Conservation (phyloP, 2,113 vertebrate species). For the Epinephelus cyanopodus region DNA sequence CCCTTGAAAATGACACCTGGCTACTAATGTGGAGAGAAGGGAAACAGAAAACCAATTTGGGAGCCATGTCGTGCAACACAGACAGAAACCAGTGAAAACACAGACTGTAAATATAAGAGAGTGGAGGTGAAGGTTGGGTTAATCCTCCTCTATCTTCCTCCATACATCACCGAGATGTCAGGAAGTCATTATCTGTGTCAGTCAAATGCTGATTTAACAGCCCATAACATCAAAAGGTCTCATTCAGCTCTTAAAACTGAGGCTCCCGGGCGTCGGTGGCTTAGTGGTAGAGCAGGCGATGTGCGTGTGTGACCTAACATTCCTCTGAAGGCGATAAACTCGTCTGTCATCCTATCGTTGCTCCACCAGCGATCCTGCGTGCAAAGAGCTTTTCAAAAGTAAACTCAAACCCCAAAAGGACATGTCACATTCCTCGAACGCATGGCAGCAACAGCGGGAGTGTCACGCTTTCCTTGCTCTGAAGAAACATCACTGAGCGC, state of each 20-base stretch:
- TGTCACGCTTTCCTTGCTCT: too few species aligned
- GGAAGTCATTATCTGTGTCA: slow-evolving; percentile 12
- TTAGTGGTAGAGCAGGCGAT: too few species aligned
- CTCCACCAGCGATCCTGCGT: not conserved
- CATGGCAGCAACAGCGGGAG: not conserved
- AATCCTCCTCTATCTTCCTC: not conserved
- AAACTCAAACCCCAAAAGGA: slow-evolving; percentile 2
- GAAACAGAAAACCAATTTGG: too few species aligned
- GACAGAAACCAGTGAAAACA: too few species aligned
- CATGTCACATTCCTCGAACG: slow-evolving; percentile 37
- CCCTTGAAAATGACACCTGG: too few species aligned
- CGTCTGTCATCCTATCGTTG: not conserved
- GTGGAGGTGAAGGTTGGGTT: not conserved
- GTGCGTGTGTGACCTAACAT: not conserved
- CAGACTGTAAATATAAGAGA: not conserved
- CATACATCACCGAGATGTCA: not conserved
- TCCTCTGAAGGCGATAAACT: not conserved
- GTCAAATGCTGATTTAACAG: too few species aligned
- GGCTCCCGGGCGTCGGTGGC: not conserved
- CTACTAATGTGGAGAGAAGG: too few species aligned
- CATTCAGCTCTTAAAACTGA: too few species aligned
- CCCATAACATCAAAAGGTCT: too few species aligned
- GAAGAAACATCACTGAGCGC: not conserved
- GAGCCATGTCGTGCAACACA: not conserved
- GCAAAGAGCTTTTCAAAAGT: not conserved